phyloP scores from a whole-genome alignment of 2,888 invertebrate species.

The Cristatella mucedo region DNA sequence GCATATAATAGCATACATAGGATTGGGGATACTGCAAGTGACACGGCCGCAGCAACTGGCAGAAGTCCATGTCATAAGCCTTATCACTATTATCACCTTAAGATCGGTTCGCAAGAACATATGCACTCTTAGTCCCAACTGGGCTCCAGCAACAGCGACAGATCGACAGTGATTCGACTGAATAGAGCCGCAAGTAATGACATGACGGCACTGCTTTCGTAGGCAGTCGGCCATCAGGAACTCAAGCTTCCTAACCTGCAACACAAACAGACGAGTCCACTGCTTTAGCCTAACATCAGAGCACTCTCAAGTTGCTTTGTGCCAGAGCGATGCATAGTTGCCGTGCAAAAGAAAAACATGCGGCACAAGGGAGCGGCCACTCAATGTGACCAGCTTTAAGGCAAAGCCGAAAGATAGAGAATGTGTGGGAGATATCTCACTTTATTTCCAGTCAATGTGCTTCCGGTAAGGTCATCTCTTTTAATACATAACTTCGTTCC shows the following conservation, averaged over 20 bases:
- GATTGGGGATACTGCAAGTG: too few species aligned
- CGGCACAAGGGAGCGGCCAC: too few species aligned
- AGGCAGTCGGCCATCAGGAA: constrained; percentile 30
- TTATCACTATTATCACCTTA: constrained; percentile 16
- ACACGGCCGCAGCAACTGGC: too few species aligned
- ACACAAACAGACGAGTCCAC: background rate
- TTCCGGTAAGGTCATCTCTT: constrained; percentile 28
- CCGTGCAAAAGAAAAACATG: too few species aligned
- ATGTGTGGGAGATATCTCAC: too few species aligned
- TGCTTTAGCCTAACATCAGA: too few species aligned
- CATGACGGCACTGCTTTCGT: constrained; percentile 19
- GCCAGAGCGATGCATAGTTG: too few species aligned
- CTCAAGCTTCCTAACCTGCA: constrained; percentile 28
- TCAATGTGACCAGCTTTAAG: too few species aligned
- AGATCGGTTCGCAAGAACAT: constrained; percentile 20
- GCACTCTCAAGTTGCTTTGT: too few species aligned
- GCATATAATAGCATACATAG: too few species aligned
- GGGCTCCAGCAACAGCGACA: constrained; percentile 20
- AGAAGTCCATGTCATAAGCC: too few species aligned
- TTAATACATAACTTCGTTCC: constrained; percentile 20
- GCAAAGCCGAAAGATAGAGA: too few species aligned
- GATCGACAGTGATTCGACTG: constrained; percentile 32
- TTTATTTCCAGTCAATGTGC: constrained; percentile 27
- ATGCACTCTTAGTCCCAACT: constrained; percentile 22
- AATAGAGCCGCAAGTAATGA: constrained; percentile 27